phyloP scores from a whole-genome alignment of 1,140 invertebrate genomes.

The Pygmarrhopalites habei region DNA sequence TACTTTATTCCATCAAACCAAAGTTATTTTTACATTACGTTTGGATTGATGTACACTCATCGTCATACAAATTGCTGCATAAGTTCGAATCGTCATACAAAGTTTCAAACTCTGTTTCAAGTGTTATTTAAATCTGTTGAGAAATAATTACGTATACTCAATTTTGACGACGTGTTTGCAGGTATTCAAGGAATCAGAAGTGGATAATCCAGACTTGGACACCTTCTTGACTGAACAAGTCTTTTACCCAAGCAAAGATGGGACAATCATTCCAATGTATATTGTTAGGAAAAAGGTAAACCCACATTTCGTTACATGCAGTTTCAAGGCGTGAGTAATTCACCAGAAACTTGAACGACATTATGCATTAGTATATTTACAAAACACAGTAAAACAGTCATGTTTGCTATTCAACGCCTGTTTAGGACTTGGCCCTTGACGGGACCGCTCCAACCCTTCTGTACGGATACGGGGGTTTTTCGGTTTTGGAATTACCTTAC shows the following conservation, averaged over 20 bases:
- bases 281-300: conserved; percentile 2
- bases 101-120: too few relatives aligned
- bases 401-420: conserved; percentile 75
- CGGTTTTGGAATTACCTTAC: conserved; percentile 76
- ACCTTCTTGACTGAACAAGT: conserved; percentile 53
- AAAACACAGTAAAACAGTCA: too few relatives aligned
- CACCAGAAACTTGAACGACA: too few relatives aligned
- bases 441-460: conserved; percentile 70
- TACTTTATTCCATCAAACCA: not conserved
- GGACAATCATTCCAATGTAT: conserved; percentile 63
- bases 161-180: too few relatives aligned
- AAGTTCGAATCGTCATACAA: too few relatives aligned
- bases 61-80: too few relatives aligned
- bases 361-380: too few relatives aligned
- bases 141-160: too few relatives aligned
- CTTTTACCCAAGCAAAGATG: conserved; percentile 82
- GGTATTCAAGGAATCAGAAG: not conserved
- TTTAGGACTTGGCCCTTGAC: conserved; percentile 46
- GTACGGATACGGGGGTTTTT: conserved; percentile 96
- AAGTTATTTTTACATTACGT: not conserved
- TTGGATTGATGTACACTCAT: too few relatives aligned
- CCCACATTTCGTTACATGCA: not conserved
- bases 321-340: not conserved
- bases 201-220: not conserved
- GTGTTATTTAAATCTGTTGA: too few relatives aligned